Base-by-base conservation (phyloP, 2,113 vertebrate species). In the Genyomyrus donnyi region DNA sequence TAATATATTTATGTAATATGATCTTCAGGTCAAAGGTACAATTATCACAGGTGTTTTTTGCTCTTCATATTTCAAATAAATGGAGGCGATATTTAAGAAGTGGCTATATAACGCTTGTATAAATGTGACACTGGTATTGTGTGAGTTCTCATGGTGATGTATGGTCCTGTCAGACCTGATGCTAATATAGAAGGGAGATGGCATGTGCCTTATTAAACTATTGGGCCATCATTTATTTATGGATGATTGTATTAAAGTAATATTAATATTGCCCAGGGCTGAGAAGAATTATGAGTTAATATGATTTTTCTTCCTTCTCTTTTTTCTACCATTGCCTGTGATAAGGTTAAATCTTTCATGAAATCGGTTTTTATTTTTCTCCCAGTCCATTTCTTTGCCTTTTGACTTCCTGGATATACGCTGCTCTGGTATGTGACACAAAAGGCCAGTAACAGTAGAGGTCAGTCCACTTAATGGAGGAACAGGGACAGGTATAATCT, bases 181-280 rank as follows among this genome's bases (percentile, higher is more conserved):
- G 86, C 80, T 92, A 91, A 93, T 95, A 91, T 70, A 0, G 88
- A 90, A 35, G 35, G 93, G 91, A 92, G 92, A 89, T 93, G 94
- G 94, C 93, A 92, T 94, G 91, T 96, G 92, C 91, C 88, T 2
- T 93, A 95, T 95, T 95, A 94, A 96, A 95, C 94, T 93, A 91
- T 58, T 90, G 93, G 92, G 89, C 93, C 93, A 95, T 96, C 94
- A 95, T 94, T 97, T 96, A 96, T 97, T 96, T 95, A 96, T 93
- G 93, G 92, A 92, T 93, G 94, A 97, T 97, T 95, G 94, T 93
- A 95, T 96, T 95, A 94, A 91, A 93, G 90, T 91, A 93, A 95
- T 95, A 96, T 97, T 96, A 96, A 95, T 96, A 96, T 95, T 92
- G 96, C 96, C 93, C 90, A 91, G 93, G 95, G 95, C 95, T 92